Evolutionary conservation across 1,140 invertebrate species (phyloP), one percentile per base, ranked within the genome.

Genomic region (Diprion similis): DNA sequence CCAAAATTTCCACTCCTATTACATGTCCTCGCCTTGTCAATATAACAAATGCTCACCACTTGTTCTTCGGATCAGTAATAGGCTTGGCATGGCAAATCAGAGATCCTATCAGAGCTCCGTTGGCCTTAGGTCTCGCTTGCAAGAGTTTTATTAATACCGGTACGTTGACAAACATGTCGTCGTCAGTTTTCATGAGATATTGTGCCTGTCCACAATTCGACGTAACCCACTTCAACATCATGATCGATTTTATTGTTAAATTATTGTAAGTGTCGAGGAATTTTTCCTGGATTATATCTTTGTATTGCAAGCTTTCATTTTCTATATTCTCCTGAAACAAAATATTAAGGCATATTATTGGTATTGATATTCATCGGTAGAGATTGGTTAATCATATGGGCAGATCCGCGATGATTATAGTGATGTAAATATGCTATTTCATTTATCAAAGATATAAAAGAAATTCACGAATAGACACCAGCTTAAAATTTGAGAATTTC

Each of bases 261-360:
- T 99, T 98, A 83, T 96, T 95, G 85, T 98, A 98, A 1, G 94
- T 93, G 85, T 99, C 97, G 11, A 94, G 82, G 83, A 97, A 98
- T 71, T 92, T 92, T 84, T 97, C 96, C 87, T 97, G 95, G 59
- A 99, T 93, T n/a, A 99, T 92, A 85, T 99, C 97, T 45, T 92
- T 91, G 78, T 92, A 92, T 45, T 87, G 85, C 4, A 90, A 83
- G 66, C 87, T 90, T 80, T 94, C 93, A 47, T 90, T 89, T 3
- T 85, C 84, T 45, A 93, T 90, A 71, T 85, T 87, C 76, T 82
- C 87, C 87, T 93, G 89, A 8, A 90, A 78, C 9, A 82, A 79
- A 66, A 66, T 74, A 75, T 81, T 47, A 72, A 78, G 10, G 17
- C 46, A n/a, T 48, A 8, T 19, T 64, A n/a, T 19, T 64, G 70